These are phyloP conservation scores for Oscheius sp. DNA, from an alignment of 2,888 invertebrate species.

Conservation along the genomic window DNA sequence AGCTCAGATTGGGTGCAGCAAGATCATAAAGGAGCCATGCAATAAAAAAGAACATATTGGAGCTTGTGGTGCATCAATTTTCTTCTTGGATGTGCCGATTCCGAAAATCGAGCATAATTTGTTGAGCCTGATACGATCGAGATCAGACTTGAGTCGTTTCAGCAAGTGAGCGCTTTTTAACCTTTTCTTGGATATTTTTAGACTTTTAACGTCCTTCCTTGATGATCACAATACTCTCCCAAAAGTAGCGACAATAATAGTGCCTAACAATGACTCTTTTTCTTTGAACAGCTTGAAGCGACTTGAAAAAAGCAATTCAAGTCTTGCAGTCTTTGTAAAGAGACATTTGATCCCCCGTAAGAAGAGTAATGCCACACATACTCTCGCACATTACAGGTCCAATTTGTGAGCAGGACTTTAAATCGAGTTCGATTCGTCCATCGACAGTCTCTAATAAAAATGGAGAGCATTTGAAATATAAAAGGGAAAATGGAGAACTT, in stretches of 20 bases:
- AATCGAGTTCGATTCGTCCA: neutral
- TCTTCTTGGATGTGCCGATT: slow-evolving; percentile 24
- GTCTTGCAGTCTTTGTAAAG: neutral
- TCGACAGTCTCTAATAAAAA: slow-evolving; percentile 20
- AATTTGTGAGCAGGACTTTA: slow-evolving; percentile 14
- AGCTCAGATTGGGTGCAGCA: slow-evolving; percentile 22
- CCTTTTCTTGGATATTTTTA: neutral
- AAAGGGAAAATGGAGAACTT: neutral
- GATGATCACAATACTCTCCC: slow-evolving; percentile 2
- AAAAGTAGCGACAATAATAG: neutral
- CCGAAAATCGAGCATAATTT: slow-evolving; percentile 1
- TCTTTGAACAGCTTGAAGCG: slow-evolving; percentile 7
- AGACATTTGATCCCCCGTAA: slow-evolving; percentile 5
- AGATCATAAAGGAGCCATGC: neutral
- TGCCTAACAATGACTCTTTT: slow-evolving; percentile 8
- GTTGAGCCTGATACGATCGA: neutral
- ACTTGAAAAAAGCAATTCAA: neutral
- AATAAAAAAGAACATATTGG: neutral
- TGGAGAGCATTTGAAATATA: slow-evolving; percentile 14
- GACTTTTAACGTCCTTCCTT: neutral
- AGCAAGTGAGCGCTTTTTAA: neutral
- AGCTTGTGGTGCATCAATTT: slow-evolving; percentile 14
- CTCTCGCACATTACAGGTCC: slow-evolving; percentile 10
- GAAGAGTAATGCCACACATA: no score
- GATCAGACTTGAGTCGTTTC: slow-evolving; percentile 8